Evolutionary conservation across 2,113 vertebrate species (phyloP).

Genomic region (Motacilla alba): DNA sequence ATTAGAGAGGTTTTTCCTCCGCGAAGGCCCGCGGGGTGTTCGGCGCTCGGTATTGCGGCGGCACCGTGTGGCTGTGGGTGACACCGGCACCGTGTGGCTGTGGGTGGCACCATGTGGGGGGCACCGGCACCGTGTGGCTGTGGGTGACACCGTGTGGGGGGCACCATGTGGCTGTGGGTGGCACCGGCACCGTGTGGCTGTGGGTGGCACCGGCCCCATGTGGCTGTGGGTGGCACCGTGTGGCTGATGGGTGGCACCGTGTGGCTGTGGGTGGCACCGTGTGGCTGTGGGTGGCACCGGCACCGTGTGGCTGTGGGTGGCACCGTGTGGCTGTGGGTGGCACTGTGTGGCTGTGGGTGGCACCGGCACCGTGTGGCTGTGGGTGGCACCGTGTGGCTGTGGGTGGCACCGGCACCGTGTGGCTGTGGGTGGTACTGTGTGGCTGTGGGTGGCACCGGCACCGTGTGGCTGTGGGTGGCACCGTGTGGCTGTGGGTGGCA

Average conservation of each 20-base stretch:
- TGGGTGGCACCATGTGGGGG: too few relatives aligned
- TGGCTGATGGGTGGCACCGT: not conserved
- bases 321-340: not conserved
- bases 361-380: too few relatives aligned
- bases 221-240: too few relatives aligned
- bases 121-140: too few relatives aligned
- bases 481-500: too few relatives aligned
- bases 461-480: not conserved
- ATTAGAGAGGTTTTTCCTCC: accelerated
- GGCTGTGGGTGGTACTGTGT: not conserved
- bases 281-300: not conserved
- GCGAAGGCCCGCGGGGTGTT: accelerated
- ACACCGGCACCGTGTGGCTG: not conserved
- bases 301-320: not conserved
- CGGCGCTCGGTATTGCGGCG: not conserved
- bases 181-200: not conserved
- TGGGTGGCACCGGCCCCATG: not conserved
- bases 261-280: not conserved
- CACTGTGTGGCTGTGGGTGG: not conserved
- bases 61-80: not conserved
- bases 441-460: not conserved
- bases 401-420: not conserved
- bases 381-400: not conserved
- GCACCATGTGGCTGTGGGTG: too few relatives aligned
- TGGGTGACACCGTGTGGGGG: not conserved